phyloP scores from a whole-genome alignment of 2,113 vertebrate species.

The Aspiorhynchus laticeps region DNA sequence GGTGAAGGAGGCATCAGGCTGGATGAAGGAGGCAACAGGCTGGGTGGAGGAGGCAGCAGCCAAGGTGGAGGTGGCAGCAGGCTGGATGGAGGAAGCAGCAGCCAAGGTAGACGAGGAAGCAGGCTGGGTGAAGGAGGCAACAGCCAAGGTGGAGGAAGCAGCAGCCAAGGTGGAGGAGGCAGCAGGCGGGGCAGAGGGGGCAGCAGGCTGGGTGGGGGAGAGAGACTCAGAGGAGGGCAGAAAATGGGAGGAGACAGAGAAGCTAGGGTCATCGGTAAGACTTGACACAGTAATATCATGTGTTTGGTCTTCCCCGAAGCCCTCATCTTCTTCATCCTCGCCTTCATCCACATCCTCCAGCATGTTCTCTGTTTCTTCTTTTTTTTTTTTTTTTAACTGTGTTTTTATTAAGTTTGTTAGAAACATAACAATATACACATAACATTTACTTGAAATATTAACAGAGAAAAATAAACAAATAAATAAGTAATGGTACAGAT shows the following conservation, averaged over 20 bases:
- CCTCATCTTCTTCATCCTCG: not conserved
- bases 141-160: not conserved
- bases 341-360: conserved; percentile 35
- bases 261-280: conserved; percentile 10
- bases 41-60: too few relatives aligned
- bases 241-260: conserved; percentile 13
- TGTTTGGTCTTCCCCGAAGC: not conserved
- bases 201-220: not conserved
- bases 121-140: not conserved
- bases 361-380: not conserved
- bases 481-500: too few relatives aligned
- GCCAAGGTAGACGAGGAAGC: not conserved
- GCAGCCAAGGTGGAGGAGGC: too few relatives aligned
- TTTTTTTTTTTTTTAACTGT: too few relatives aligned
- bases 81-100: too few relatives aligned
- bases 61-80: too few relatives aligned
- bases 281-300: conserved; percentile 11
- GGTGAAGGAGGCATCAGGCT: too few relatives aligned
- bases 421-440: too few relatives aligned
- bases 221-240: not conserved
- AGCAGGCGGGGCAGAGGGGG: not conserved
- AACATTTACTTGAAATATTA: too few relatives aligned
- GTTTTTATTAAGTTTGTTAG: too few relatives aligned
- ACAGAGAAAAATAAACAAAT: too few relatives aligned
- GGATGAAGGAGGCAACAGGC: too few relatives aligned